Evolutionary conservation across 2,797 vertebrate genomes (phyloP).

Genomic region (Nasua narica): DNA sequence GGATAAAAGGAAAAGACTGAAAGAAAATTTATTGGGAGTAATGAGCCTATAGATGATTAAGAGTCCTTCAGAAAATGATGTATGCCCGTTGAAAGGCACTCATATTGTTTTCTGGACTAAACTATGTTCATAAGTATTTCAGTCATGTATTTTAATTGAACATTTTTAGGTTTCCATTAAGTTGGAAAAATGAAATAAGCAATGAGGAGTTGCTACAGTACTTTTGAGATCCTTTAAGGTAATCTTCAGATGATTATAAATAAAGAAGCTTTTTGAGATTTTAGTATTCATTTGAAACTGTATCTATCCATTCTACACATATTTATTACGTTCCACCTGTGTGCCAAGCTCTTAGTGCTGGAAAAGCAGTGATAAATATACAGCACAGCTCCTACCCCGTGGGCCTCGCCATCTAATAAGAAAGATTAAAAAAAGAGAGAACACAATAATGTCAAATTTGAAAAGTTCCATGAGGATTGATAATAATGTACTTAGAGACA

Average conservation of each 20-base stretch:
- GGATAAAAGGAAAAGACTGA: neutral
- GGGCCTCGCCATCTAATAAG: neutral
- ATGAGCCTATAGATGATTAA: neutral
- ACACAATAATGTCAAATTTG: neutral
- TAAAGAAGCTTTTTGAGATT: neutral
- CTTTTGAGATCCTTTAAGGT: neutral
- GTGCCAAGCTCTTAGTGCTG: neutral
- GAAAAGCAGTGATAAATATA: neutral
- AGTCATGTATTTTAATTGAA: neutral
- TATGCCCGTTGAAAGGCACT: neutral
- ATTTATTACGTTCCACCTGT: neutral
- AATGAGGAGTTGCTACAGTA: neutral
- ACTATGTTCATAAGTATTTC: neutral
- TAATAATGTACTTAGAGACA: neutral
- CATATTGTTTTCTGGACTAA: neutral
- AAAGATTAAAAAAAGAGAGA: neutral
- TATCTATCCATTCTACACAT: neutral
- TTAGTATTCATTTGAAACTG: neutral
- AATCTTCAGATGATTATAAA: neutral
- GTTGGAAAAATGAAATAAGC: neutral
- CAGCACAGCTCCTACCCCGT: neutral
- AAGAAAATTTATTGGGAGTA: neutral
- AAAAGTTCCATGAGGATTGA: neutral
- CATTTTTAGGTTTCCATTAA: neutral
- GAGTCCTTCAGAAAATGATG: neutral